Evolutionary conservation across 2,888 invertebrate genomes (phyloP).

Genomic region (Xylota sylvarum): DNA sequence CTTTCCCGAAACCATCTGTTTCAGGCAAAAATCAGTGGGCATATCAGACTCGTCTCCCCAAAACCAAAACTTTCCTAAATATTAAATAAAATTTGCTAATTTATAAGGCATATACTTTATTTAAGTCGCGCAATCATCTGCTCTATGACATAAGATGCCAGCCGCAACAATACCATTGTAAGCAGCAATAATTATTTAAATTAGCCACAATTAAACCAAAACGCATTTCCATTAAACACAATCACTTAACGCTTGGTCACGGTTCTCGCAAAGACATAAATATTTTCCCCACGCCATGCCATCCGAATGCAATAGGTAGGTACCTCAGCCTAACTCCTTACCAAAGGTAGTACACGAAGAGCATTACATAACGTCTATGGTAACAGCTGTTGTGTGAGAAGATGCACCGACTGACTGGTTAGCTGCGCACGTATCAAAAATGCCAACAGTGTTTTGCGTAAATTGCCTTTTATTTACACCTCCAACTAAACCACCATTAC

Average conservation of each 20-base stretch:
- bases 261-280: conserved; percentile 65
- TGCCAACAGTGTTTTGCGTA: conserved; percentile 57
- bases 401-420: conserved; percentile 39
- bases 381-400: conserved; percentile 44
- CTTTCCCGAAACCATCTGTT: not conserved
- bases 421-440: conserved; percentile 33
- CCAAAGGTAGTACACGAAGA: conserved; percentile 10
- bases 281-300: conserved; percentile 59
- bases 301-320: conserved; percentile 42
- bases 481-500: conserved; percentile 36
- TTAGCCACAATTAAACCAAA: conserved; percentile 69
- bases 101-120: conserved; percentile 22
- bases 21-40: not conserved
- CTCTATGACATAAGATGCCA: conserved; percentile 56
- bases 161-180: conserved; percentile 49
- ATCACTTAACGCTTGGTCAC: conserved; percentile 75
- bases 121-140: conserved; percentile 30
- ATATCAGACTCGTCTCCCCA: not conserved
- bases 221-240: conserved; percentile 74
- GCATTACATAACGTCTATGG: conserved; percentile 45
- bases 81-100: conserved; percentile 15
- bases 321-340: not conserved
- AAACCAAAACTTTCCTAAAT: not conserved
- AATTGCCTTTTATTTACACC: conserved; percentile 53
- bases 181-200: conserved; percentile 71